These are phyloP conservation scores for Trypoxylon attenuatum DNA, from an alignment of 2,888 invertebrate species.

Conservation along the genomic window DNA sequence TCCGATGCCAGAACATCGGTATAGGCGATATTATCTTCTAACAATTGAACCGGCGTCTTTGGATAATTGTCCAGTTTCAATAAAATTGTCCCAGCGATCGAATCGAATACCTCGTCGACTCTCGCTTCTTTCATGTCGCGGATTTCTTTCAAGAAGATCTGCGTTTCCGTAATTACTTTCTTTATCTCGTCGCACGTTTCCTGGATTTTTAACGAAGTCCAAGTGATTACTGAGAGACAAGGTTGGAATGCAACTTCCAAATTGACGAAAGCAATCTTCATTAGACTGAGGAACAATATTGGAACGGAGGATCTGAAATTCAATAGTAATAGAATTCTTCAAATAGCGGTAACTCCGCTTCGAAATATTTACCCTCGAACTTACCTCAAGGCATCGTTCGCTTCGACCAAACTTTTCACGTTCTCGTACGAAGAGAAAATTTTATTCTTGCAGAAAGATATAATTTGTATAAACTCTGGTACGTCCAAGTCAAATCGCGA, in stretches of 20 bases:
- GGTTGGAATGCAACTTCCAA: constrained; percentile 84
- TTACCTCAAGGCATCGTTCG: constrained; percentile 76
- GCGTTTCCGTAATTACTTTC: constrained; percentile 78
- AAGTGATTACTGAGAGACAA: constrained; percentile 85
- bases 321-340: not conserved
- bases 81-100: constrained; percentile 79
- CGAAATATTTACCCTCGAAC: not conserved
- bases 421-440: constrained; percentile 80
- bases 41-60: constrained; percentile 79
- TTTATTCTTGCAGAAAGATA: constrained; percentile 84
- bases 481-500: constrained; percentile 84
- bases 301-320: constrained; percentile 76
- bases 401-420: constrained; percentile 79
- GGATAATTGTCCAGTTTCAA: constrained; percentile 80
- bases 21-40: constrained; percentile 79
- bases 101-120: constrained; percentile 81
- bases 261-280: constrained; percentile 81
- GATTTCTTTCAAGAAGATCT: constrained; percentile 82
- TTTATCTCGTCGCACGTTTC: constrained; percentile 79
- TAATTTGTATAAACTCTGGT: constrained; percentile 85
- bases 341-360: not conserved
- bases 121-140: constrained; percentile 86
- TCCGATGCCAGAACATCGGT: constrained; percentile 76
- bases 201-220: constrained; percentile 86
- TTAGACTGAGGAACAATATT: constrained; percentile 81